Conservation (phyloP, 2,797 vertebrate genomes). For the Loris lydekkerianus region DNA sequence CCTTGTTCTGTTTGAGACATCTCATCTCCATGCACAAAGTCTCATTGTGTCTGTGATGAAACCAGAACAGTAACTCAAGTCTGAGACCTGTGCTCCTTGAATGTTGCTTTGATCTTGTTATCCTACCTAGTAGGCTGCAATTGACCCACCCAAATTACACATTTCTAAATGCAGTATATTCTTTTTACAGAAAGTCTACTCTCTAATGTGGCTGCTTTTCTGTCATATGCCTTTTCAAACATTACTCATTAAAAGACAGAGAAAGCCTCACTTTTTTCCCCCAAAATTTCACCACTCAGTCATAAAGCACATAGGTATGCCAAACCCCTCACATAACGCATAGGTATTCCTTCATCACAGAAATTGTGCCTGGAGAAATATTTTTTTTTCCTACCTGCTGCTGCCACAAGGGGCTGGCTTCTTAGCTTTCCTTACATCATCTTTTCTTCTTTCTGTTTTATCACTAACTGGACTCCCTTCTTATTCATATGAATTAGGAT, state of each 20-base stretch:
- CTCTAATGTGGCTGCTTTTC: neutral
- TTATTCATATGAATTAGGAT: neutral
- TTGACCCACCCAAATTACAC: neutral
- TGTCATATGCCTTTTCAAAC: neutral
- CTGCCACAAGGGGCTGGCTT: neutral
- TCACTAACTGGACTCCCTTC: neutral
- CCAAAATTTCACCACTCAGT: neutral
- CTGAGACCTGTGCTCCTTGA: neutral
- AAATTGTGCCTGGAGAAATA: neutral
- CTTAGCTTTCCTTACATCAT: neutral
- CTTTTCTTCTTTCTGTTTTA: neutral
- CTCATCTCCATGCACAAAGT: neutral
- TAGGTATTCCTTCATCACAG: neutral
- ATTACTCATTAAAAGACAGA: neutral
- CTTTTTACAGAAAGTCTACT: neutral
- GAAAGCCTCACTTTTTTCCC: neutral
- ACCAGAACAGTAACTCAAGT: neutral
- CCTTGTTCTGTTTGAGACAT: neutral
- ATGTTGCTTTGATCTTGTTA: neutral
- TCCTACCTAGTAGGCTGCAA: rapidly evolving
- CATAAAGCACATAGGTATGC: neutral
- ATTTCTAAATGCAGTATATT: neutral
- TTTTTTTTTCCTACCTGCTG: rapidly evolving
- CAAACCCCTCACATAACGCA: neutral
- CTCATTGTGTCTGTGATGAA: neutral